These are phyloP conservation scores for Nipponia nippon DNA, from an alignment of 2,113 vertebrate species.

Conservation along the genomic window DNA sequence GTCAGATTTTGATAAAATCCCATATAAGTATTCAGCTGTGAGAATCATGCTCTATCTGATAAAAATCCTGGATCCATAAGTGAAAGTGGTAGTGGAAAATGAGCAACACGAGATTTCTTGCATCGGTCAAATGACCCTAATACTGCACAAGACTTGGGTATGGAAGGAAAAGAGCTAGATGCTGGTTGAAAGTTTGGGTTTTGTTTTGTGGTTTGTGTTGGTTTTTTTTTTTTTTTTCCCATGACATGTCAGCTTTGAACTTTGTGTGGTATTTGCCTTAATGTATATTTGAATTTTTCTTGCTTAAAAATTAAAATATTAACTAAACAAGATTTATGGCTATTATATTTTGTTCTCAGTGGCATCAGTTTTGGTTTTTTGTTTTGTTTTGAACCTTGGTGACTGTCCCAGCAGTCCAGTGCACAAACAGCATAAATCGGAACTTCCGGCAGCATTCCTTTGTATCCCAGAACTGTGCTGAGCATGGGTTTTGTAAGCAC, in stretches of 20 bases:
- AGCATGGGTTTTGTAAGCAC: neutral
- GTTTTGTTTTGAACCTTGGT: neutral
- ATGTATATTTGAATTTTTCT: neutral
- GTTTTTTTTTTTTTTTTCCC: too few relatives aligned
- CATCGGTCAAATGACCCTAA: neutral
- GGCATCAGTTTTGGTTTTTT: neutral
- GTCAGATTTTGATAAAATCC: neutral
- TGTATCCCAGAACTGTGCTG: neutral
- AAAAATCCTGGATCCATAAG: neutral
- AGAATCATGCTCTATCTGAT: neutral
- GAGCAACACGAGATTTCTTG: neutral
- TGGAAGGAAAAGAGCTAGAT: neutral
- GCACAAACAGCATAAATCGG: neutral
- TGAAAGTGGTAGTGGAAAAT: neutral
- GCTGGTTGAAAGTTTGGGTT: neutral
- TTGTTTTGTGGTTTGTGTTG: too few relatives aligned
- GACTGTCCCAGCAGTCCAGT: neutral
- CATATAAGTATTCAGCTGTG: neutral
- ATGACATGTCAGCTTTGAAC: neutral
- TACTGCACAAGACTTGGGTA: neutral
- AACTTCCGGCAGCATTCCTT: neutral
- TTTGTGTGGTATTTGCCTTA: neutral
- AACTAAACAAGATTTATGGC: neutral
- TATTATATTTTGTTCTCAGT: neutral
- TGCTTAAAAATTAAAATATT: neutral